Evolutionary conservation across 1,140 invertebrate genomes (phyloP).

Genomic region (Diorhabda elongata): DNA sequence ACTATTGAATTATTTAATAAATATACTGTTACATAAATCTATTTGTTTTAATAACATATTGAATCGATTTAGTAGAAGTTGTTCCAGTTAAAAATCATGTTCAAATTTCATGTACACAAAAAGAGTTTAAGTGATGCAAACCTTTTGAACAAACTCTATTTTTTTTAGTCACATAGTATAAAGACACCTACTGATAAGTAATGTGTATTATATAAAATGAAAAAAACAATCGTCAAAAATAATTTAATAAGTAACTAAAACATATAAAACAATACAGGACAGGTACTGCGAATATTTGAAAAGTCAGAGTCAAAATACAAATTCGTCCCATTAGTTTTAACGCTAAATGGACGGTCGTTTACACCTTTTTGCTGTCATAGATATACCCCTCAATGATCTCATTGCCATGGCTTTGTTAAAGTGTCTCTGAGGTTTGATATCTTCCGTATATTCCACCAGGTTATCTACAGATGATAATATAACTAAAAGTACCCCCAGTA

Average conservation of each 20-base stretch:
- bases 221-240: no score
- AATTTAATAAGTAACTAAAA: not conserved
- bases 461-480: slow-evolving; percentile 70
- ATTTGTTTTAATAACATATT: no score
- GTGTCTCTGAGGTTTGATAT: slow-evolving; percentile 68
- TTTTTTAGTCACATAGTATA: no score
- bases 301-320: not conserved
- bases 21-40: no score
- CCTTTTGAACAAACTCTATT: no score
- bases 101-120: no score
- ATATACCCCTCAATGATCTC: slow-evolving; percentile 64
- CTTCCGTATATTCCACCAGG: slow-evolving; percentile 53
- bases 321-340: not conserved
- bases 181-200: no score
- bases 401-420: slow-evolving; percentile 84
- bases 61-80: no score
- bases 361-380: slow-evolving; percentile 29
- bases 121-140: no score
- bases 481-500: slow-evolving; percentile 73
- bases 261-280: not conserved
- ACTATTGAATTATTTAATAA: no score
- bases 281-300: not conserved
- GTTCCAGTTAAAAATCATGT: no score
- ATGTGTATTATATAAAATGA: no score
- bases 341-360: slow-evolving; percentile 22